phyloP scores from a whole-genome alignment of 2,797 vertebrate species.

The Bradypus variegatus region DNA sequence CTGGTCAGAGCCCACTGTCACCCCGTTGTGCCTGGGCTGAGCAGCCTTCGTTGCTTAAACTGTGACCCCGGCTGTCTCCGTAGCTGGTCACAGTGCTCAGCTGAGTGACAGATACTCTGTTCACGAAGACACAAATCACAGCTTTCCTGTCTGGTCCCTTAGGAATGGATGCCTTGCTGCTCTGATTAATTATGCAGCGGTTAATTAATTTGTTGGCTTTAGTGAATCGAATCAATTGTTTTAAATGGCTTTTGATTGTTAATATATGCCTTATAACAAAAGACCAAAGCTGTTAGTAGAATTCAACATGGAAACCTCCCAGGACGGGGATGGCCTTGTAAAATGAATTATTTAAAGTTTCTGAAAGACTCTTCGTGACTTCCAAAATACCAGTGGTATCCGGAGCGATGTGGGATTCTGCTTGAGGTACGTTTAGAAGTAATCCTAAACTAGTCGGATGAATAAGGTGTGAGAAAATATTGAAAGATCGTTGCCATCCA shows the following conservation, averaged over 20 bases:
- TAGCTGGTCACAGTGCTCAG: slow-evolving; percentile 14
- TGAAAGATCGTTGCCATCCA: neutral
- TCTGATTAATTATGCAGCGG: slow-evolving; percentile 62
- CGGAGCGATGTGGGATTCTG: neutral
- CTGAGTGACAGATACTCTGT: neutral
- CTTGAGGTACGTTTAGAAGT: neutral
- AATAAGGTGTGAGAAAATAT: neutral
- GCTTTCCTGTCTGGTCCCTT: slow-evolving; percentile 25
- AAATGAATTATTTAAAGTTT: slow-evolving; percentile 54
- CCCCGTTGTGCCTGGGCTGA: neutral
- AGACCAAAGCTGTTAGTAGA: slow-evolving; percentile 55
- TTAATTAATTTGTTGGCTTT: slow-evolving; percentile 67
- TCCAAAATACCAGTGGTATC: neutral
- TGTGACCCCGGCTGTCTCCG: neutral
- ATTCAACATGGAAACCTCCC: slow-evolving; percentile 54
- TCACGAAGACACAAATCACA: slow-evolving; percentile 46
- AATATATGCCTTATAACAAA: slow-evolving; percentile 55
- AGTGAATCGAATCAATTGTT: slow-evolving; percentile 62
- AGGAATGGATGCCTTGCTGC: slow-evolving; percentile 40
- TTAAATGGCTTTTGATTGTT: slow-evolving; percentile 65
- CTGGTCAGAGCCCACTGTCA: neutral
- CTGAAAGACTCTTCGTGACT: slow-evolving; percentile 3
- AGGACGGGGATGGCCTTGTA: slow-evolving; percentile 47
- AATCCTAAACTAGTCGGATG: neutral
- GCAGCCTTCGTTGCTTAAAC: neutral